phyloP scores from a whole-genome alignment of 2,797 vertebrate genomes.

The Neosilurus hyrtlii region DNA sequence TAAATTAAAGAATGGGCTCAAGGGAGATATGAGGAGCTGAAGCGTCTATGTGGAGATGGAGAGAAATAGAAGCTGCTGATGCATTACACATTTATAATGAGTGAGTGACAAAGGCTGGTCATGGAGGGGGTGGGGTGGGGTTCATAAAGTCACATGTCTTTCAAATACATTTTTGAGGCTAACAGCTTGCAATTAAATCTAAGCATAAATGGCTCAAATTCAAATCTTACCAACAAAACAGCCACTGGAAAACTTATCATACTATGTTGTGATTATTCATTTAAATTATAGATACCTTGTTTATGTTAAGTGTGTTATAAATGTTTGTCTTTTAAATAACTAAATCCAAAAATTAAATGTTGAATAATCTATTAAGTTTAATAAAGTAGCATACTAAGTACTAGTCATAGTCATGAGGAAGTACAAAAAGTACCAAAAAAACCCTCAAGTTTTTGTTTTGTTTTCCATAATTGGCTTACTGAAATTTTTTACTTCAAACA shows the following conservation, averaged over 20 bases:
- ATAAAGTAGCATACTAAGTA: not conserved
- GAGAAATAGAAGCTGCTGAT: slow-evolving; percentile 34
- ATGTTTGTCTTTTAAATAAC: not conserved
- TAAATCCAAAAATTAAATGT: not conserved
- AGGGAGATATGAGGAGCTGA: slow-evolving; percentile 35
- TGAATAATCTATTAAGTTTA: not conserved
- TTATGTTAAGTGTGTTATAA: not conserved
- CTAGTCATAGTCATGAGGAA: no score
- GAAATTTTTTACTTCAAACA: no score
- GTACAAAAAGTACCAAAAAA: no score
- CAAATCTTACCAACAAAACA: not conserved
- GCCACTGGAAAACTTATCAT: not conserved
- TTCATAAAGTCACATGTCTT: slow-evolving; percentile 16
- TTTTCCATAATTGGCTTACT: no score
- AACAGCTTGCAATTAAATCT: not conserved
- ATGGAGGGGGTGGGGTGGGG: not conserved
- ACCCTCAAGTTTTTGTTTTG: no score
- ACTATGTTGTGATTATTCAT: not conserved
- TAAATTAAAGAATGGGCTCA: slow-evolving; percentile 35
- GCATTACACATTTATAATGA: slow-evolving; percentile 26
- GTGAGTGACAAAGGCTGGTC: not conserved
- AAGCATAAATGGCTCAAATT: not conserved
- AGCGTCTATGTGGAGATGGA: slow-evolving; percentile 27
- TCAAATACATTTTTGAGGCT: not conserved
- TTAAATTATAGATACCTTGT: not conserved